Base-by-base conservation (phyloP, 1,140 invertebrate species). In the Gryllus bimaculatus region DNA sequence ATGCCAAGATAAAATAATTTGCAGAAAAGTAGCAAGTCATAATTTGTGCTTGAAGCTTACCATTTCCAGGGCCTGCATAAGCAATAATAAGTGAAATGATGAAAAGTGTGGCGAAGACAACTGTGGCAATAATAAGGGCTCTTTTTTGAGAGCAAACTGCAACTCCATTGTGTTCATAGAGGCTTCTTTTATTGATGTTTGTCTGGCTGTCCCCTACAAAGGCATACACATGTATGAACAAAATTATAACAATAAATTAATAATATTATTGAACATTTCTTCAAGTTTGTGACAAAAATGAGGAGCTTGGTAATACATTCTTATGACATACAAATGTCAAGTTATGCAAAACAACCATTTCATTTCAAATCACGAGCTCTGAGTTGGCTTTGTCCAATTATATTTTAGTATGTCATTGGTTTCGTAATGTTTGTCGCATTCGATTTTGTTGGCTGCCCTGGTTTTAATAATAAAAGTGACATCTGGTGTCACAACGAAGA, bases 91-190 rank as follows among this genome's bases (percentile, higher is more conserved):
- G 87, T 76, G 95, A 93, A 82, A 95, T 92, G 77, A 92, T 87
- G 82, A 97, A 91, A 81, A 97, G 90, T 54, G 93, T 90, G 6
- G 92, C 89, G 82, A 96, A 91, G 47, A 95, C 92, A 48, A 93
- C 85, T 13, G 91, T 91, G 48, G 94, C 92, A 80, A 97, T 91
- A 83, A 91, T 91, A 10, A 95, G 89, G 47, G 95, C 95, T 81
- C 92, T 90, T 80, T 94, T 92, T 83, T 96, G 93, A 13, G 94
- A 96, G 86, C 95, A 97, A 6, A 96, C 93, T 8, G 95, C 91
- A 78, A 96, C 93, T 75, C 92, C 89, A 85, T 91, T 90, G 86
- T 91, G 89, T 85, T 92, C 86, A 89, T 94, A 89, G 87, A 93
- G 86, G 85, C 91, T 90, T 86, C 93, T 88, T 87, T 94, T 92